Base-by-base conservation (phyloP, 1,140 invertebrate genomes). In the Drosophila arawakana region DNA sequence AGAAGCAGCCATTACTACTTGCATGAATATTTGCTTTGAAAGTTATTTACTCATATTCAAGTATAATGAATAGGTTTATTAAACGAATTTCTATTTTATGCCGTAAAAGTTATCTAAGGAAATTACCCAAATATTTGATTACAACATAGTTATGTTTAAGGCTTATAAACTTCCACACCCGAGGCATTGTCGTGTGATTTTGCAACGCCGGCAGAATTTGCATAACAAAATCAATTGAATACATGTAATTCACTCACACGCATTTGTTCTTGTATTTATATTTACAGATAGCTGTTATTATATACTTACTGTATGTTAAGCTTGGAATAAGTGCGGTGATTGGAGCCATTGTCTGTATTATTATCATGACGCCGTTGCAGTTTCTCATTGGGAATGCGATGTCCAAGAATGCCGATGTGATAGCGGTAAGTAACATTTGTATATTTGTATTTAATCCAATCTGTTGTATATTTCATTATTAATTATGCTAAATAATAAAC, bases 261-360 rank as follows among this genome's bases (percentile, higher is more conserved):
- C 49, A 77, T 30, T 4, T 18, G n/a, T 30, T 35, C 59, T 37
- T 37, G 15, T 21, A 47, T 70, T 1, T 21, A 47, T 57, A 54
- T 66, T 94, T 94, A 37, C 90, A 97, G 96, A 95, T 97, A 76
- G 78, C 90, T 1, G 93, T 96, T 10, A 94, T 97, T 43, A 94
- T 97, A 91, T 95, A 95, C 81, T 89, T 97, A 43, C 93, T 97
- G 30, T 96, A 97, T 81, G 92, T 94, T 10, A 96, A 97, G 92
- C 92, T 98, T 67, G 97, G 97, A 9, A 89, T 95, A 35, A 96
- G 96, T 92, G 96, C 96, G 13, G 94, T 97, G 34, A 95, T 97
- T 76, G 97, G 96, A 9, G 95, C 96, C 11, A 92, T 94, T 55
- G 93, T 94, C n/a, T 95, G 95, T 70, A 94, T 96, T 43, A 67